Percentiles rank a stretch among this genome's conserved stretches.
Conservation (phyloP, 2,888 invertebrate genomes). For the Ornithoptera alexandrae region DNA sequence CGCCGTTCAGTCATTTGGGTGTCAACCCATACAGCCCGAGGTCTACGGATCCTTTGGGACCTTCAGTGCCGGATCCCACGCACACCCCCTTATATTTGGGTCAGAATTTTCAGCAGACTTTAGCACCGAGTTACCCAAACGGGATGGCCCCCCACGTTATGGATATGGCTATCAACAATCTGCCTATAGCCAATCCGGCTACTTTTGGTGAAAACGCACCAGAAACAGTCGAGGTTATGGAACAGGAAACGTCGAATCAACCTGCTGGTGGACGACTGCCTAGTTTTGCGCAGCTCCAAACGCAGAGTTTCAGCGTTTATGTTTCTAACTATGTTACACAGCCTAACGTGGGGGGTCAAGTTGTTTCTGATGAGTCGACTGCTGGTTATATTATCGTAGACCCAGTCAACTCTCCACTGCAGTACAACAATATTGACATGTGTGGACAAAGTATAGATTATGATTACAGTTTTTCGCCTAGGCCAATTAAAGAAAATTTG, state of each 20-base stretch:
- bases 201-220: conserved; percentile 88
- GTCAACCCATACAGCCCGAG: conserved; percentile 80
- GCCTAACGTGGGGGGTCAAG: conserved; percentile 90
- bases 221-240: conserved; percentile 72
- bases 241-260: conserved; percentile 68
- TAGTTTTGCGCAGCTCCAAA: conserved; percentile 83
- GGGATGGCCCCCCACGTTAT: conserved; percentile 92
- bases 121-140: conserved; percentile 89
- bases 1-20: conserved; percentile 80
- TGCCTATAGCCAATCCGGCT: conserved; percentile 86
- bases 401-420: conserved; percentile 62
- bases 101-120: conserved; percentile 81
- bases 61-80: conserved; percentile 80
- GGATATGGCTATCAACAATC: conserved; percentile 85
- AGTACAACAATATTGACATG: conserved; percentile 60
- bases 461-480: conserved; percentile 65
- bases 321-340: conserved; percentile 80
- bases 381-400: conserved; percentile 72
- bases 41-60: conserved; percentile 81
- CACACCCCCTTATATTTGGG: conserved; percentile 81
- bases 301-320: conserved; percentile 79
- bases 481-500: conserved; percentile 60
- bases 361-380: conserved; percentile 76
- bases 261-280: conserved; percentile 78
- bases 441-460: conserved; percentile 60